Evolutionary conservation across 2,113 vertebrate species (phyloP).

Genomic region (Thamnaconus septentrionalis): DNA sequence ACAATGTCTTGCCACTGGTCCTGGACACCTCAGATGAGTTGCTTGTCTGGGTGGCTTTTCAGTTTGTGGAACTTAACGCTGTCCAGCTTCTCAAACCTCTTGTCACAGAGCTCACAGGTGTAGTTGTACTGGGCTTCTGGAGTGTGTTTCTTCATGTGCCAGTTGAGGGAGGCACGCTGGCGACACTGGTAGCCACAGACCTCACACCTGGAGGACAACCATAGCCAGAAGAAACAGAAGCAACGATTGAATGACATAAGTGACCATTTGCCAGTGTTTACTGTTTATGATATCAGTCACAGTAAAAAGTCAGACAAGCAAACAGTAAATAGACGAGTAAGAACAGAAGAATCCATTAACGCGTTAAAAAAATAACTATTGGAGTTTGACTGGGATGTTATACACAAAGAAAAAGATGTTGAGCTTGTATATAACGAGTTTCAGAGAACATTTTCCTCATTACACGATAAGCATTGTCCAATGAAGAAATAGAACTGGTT

Average conservation of each 20-base stretch:
- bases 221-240: too few species aligned
- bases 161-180: conserved; percentile 90
- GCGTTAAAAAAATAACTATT: background rate
- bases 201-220: conserved; percentile 79
- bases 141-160: conserved; percentile 95
- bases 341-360: background rate
- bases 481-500: too few species aligned
- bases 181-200: conserved; percentile 94
- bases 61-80: conserved; percentile 92
- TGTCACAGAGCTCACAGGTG: conserved; percentile 89
- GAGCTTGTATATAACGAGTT: too few species aligned
- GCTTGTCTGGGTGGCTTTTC: conserved; percentile 88
- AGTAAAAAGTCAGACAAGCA: background rate
- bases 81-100: conserved; percentile 89
- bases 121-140: conserved; percentile 87
- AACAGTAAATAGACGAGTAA: background rate
- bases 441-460: too few species aligned
- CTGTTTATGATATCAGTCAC: background rate
- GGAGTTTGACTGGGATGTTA: background rate
- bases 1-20: too few species aligned
- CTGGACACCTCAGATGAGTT: conserved; percentile 64
- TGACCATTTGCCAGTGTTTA: too few species aligned
- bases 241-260: too few species aligned
- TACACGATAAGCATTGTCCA: too few species aligned
- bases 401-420: too few species aligned